These are phyloP conservation scores for Camelus dromedarius DNA, from an alignment of 2,113 vertebrate species.

Conservation along the genomic window DNA sequence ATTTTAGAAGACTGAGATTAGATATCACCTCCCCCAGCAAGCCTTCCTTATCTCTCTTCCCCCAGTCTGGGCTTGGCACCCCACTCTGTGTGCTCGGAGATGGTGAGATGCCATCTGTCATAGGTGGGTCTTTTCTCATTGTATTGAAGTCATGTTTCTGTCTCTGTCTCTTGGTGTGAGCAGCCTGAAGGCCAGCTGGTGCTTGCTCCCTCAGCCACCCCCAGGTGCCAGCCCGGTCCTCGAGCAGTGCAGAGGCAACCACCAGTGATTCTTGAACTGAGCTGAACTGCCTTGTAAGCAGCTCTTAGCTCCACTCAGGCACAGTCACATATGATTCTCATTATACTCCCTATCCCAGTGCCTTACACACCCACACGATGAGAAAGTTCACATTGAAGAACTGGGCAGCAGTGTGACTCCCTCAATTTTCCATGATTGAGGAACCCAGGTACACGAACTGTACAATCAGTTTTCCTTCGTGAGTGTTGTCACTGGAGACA, in stretches of 20 bases:
- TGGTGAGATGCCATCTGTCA: neutral
- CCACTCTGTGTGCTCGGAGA: neutral
- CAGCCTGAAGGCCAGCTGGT: neutral
- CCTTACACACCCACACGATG: neutral
- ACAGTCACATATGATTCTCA: constrained; percentile 49
- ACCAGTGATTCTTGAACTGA: neutral
- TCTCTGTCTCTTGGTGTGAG: neutral
- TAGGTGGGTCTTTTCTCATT: neutral
- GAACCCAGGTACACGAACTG: neutral
- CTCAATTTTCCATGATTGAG: constrained; percentile 35
- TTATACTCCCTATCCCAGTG: neutral
- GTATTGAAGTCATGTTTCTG: neutral
- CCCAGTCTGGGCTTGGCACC: neutral
- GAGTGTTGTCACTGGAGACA: neutral
- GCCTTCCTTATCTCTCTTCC: neutral
- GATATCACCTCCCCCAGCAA: neutral
- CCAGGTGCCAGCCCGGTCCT: neutral
- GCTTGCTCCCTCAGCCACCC: neutral
- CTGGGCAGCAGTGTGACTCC: neutral
- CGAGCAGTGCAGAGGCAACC: neutral
- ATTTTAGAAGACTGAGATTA: neutral
- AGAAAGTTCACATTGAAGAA: constrained; percentile 26
- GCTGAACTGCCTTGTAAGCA: neutral
- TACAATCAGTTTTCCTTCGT: neutral
- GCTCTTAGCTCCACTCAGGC: neutral